phyloP scores from a whole-genome alignment of 2,797 vertebrate species.

The Trachurus trachurus region DNA sequence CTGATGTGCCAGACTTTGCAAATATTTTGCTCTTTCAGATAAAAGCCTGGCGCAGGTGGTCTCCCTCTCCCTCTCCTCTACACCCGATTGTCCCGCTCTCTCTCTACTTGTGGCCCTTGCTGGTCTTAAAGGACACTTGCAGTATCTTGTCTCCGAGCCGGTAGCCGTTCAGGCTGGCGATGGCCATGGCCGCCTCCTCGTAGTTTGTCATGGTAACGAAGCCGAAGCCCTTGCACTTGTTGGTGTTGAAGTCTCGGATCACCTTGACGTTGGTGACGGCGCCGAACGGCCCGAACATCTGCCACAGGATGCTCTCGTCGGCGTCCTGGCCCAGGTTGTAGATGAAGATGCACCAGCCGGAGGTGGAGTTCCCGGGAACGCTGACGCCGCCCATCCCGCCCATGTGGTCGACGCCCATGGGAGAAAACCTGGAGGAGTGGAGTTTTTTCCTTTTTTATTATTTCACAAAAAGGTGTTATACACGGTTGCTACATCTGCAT shows the following conservation, averaged over 20 bases:
- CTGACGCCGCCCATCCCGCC: conserved; percentile 93
- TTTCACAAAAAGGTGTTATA: too few species aligned
- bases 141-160: conserved; percentile 99
- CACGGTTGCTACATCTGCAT: background rate
- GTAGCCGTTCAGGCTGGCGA: conserved; percentile 98
- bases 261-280: conserved; percentile 99
- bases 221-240: conserved; percentile 99
- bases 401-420: conserved; percentile 99
- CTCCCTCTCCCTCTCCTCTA: conserved; percentile 51
- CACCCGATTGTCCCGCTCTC: conserved; percentile 53
- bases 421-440: conserved; percentile 92
- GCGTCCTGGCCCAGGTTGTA: conserved; percentile 99
- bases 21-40: conserved; percentile 61
- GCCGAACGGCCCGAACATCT: conserved; percentile 99
- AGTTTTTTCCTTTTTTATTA: too few species aligned
- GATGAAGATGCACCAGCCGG: conserved; percentile 99
- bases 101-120: conserved; percentile 99
- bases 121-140: conserved; percentile 99
- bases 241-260: conserved; percentile 99
- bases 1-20: conserved; percentile 69
- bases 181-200: conserved; percentile 99
- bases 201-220: conserved; percentile 99
- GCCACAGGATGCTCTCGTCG: conserved; percentile 99
- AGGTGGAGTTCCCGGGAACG: conserved; percentile 91
- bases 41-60: conserved; percentile 55